Conservation (phyloP, 2,888 invertebrate genomes). For the Drosophila affinis region DNA sequence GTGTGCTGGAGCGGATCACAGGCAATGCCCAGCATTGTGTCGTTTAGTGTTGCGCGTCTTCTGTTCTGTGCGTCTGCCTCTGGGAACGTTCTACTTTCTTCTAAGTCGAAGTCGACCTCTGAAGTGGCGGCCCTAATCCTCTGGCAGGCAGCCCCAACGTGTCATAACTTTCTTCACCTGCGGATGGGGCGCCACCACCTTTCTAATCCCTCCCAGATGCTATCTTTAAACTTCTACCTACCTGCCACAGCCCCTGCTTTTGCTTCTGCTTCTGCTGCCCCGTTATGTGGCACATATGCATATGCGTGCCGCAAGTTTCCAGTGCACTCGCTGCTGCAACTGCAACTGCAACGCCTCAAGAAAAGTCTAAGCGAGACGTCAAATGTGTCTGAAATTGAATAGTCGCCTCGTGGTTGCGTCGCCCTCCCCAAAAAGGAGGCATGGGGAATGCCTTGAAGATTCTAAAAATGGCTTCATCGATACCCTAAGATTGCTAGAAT, state of each 20-base stretch:
- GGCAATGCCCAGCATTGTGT: constrained; percentile 82
- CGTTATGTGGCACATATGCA: constrained; percentile 49
- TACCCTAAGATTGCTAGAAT: constrained; percentile 7
- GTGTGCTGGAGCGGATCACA: constrained; percentile 86
- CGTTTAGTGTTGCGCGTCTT: not conserved
- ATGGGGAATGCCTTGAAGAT: constrained; percentile 23
- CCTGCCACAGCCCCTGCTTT: not conserved
- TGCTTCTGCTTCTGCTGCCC: constrained; percentile 8
- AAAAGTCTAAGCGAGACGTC: constrained; percentile 55
- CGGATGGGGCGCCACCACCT: constrained; percentile 39
- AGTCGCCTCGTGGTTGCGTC: constrained; percentile 72
- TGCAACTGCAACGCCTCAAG: constrained; percentile 51
- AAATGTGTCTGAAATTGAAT: constrained; percentile 67
- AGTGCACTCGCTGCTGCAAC: constrained; percentile 46
- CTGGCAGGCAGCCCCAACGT: constrained; percentile 19
- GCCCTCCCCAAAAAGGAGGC: not conserved
- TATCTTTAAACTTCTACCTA: constrained; percentile 55
- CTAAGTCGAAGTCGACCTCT: constrained; percentile 46
- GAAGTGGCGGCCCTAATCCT: constrained; percentile 52
- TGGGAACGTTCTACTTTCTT: constrained; percentile 79
- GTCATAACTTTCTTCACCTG: constrained; percentile 52
- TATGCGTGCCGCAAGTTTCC: constrained; percentile 62
- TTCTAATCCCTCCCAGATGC: constrained; percentile 48
- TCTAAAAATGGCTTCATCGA: constrained; percentile 32
- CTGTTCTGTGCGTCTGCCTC: constrained; percentile 53